Percentiles rank a stretch among this genome's conserved stretches.
Evolutionary conservation across 2,888 invertebrate species (phyloP).

Genomic region (Apamea anceps): DNA sequence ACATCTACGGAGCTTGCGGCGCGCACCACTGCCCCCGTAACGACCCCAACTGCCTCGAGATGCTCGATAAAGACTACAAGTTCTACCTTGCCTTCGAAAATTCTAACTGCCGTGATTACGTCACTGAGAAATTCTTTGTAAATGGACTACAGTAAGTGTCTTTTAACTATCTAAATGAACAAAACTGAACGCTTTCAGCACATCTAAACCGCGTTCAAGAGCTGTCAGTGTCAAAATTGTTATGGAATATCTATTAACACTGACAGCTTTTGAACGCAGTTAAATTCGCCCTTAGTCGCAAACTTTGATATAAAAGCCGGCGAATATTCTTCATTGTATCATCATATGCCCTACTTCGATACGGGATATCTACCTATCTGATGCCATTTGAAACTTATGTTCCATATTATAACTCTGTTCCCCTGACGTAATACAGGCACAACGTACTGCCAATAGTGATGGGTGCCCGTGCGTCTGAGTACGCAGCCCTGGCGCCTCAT

Average conservation of each 20-base stretch:
- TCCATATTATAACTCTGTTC: background rate
- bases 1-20: slow-evolving; percentile 98
- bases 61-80: slow-evolving; percentile 97
- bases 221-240: background rate
- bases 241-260: background rate
- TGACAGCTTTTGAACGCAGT: background rate
- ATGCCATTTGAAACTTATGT: background rate
- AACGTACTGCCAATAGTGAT: slow-evolving; percentile 98
- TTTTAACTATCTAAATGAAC: background rate
- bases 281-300: background rate
- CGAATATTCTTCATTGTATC: background rate
- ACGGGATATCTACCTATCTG: background rate
- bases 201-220: background rate
- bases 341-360: background rate
- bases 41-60: slow-evolving; percentile 96
- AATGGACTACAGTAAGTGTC: slow-evolving; percentile 96
- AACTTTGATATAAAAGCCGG: background rate
- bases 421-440: slow-evolving; percentile 73
- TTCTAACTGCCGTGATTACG: slow-evolving; percentile 98
- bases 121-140: slow-evolving; percentile 99
- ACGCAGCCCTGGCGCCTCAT: slow-evolving; percentile 96
- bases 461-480: slow-evolving; percentile 98
- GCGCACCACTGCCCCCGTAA: slow-evolving; percentile 95
- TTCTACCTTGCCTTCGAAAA: slow-evolving; percentile 99
- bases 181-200: background rate